Base-by-base conservation (phyloP, 2,888 invertebrate species). In the Caenorhabditis sp. region DNA sequence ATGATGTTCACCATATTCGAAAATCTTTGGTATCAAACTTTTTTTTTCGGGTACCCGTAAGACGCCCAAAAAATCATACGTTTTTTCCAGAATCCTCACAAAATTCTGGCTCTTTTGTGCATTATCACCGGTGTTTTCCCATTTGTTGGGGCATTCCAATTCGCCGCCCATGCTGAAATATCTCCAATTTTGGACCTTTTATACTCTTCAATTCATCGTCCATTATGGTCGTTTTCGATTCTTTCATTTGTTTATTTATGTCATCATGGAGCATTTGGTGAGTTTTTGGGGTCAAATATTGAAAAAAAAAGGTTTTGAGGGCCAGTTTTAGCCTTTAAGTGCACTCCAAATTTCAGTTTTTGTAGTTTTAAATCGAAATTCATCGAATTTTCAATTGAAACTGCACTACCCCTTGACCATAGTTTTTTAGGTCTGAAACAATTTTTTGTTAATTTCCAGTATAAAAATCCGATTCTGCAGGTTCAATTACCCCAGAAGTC, bases 161-260 rank as follows among this genome's bases (percentile, higher is more conserved):
- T 68, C 54, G 57, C 80, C 0, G 64, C 71, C 8, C 36, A 60
- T 17, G 69, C 65, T 54, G 38, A 59, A 12, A 53, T 62, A 21
- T 54, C 23, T 17, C 72, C 63, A 17, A 12, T 84, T 27, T 57
- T 65, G n/a, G 68, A 77, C 25, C 73, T 84, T 1, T 5, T 77
- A 25, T 86, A 86, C 62, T 80, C 84, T 10, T 67, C 85, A 7
- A 25, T 81, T 8, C 85, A 86, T 64, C 78, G 85, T 12, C 77
- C 81, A 14, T 26, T 83, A 12, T 87, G 84, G 84, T 73, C 84
- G 0, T 70, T 80, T 50, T 57, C 82, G 31, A 59, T 86, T 8
- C 67, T 86, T 8, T 73, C 67, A 4, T 67, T 83, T 59, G 75
- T 78, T 8, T 82, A 76, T 61, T 73, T 83, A n/a, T 78, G 80